Evolutionary conservation across 2,888 invertebrate genomes (phyloP).

Genomic region (Bugula neritina): DNA sequence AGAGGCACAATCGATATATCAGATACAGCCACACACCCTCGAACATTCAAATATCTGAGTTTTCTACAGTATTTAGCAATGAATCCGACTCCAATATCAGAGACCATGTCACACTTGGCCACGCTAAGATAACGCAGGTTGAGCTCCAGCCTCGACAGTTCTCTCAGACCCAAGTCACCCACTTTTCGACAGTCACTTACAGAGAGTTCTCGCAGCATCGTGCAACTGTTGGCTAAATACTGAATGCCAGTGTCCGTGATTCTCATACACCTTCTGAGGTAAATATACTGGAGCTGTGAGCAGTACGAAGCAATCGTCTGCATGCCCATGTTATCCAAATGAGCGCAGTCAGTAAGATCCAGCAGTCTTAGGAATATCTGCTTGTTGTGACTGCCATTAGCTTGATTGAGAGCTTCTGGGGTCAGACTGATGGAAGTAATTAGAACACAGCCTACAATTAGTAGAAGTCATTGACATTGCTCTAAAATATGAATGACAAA

Average conservation of each 20-base stretch:
- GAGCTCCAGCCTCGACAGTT: conserved; percentile 71
- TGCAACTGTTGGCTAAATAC: conserved; percentile 81
- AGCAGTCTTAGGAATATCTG: conserved; percentile 73
- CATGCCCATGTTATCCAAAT: conserved; percentile 76
- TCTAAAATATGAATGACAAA: too few relatives aligned
- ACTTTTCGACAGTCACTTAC: conserved; percentile 83
- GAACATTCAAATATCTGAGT: conserved; percentile 75
- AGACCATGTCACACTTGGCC: conserved; percentile 81
- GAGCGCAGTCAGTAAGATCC: conserved; percentile 82
- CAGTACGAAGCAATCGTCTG: conserved; percentile 78
- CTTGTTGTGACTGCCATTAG: conserved; percentile 35
- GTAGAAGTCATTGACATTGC: too few relatives aligned
- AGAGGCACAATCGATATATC: conserved; percentile 83
- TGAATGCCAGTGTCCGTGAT: conserved; percentile 88
- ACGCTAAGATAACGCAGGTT: conserved; percentile 86
- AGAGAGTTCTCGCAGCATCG: conserved; percentile 68
- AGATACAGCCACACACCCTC: conserved; percentile 88
- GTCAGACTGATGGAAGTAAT: conserved; percentile 66
- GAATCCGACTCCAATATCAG: conserved; percentile 78
- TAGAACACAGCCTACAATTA: conserved; percentile 66
- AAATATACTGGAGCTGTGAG: conserved; percentile 77
- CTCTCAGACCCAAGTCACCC: conserved; percentile 81
- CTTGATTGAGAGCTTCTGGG: conserved; percentile 42
- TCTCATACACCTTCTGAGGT: conserved; percentile 77
- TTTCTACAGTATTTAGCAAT: conserved; percentile 82